A percentile compares a stretch with the other conserved stretches of the same genome.
phyloP scores from a whole-genome alignment of 2,113 vertebrate genomes.

The Eulemur macaco region DNA sequence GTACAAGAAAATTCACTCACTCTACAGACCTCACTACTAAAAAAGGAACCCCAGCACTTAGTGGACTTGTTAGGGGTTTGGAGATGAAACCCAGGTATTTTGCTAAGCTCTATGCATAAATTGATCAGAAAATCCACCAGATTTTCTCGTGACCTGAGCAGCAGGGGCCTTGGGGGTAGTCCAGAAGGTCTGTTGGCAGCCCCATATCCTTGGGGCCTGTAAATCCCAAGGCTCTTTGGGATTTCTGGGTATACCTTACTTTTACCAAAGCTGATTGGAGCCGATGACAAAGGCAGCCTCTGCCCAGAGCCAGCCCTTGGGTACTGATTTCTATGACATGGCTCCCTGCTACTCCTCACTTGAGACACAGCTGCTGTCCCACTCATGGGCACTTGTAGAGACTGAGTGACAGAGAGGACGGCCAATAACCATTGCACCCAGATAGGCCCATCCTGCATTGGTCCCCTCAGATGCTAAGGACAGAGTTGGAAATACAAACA shows the following conservation, averaged over 20 bases:
- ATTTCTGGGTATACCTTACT: no score
- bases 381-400: not conserved
- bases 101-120: not conserved
- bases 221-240: not conserved
- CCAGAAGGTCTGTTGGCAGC: not conserved
- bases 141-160: not conserved
- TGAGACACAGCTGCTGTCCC: not conserved
- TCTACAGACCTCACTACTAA: not conserved
- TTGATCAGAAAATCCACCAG: no score
- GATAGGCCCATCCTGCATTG: no score
- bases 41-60: not conserved
- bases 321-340: not conserved
- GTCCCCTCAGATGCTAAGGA: not conserved
- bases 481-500: no score
- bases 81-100: no score
- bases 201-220: fast-evolving
- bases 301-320: not conserved
- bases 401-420: not conserved
- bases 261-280: fast-evolving
- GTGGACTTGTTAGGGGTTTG: not conserved
- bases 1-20: not conserved
- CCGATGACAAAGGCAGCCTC: not conserved
- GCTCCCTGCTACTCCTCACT: not conserved
- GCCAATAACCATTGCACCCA: no score
- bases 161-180: not conserved